phyloP scores from a whole-genome alignment of 2,888 invertebrate genomes.

The Lasiommata megera region DNA sequence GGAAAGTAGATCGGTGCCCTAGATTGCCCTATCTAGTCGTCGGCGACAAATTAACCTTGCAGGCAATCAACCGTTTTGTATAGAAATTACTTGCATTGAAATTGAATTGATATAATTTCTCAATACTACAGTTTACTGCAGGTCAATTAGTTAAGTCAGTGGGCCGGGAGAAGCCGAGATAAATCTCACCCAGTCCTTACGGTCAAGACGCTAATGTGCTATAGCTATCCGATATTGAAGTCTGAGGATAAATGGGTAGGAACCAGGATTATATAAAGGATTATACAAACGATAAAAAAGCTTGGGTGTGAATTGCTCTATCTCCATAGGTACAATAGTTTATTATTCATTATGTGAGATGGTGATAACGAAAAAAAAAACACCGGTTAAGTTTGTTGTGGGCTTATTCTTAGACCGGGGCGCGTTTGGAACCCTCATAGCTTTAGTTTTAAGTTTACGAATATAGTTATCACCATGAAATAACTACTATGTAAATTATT shows the following conservation, averaged over 20 bases:
- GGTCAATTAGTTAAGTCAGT: conserved; percentile 19
- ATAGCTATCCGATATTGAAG: conserved; percentile 7
- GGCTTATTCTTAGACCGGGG: too few species aligned
- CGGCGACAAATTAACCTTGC: conserved; percentile 67
- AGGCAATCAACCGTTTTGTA: conserved; percentile 70
- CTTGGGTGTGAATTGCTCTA: too few species aligned
- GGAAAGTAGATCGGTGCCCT: conserved; percentile 74
- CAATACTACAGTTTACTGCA: conserved; percentile 39
- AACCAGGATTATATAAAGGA: background rate
- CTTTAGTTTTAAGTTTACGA: too few species aligned
- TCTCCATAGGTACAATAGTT: too few species aligned
- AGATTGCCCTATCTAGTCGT: conserved; percentile 72
- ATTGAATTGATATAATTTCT: conserved; percentile 66
- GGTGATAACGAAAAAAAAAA: too few species aligned
- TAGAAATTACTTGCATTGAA: conserved; percentile 59
- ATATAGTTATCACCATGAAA: too few species aligned
- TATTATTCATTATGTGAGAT: too few species aligned
- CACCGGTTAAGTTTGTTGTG: too few species aligned
- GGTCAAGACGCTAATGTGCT: conserved; percentile 15
- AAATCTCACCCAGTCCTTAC: conserved; percentile 19
- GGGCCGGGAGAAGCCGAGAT: conserved; percentile 13
- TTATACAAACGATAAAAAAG: too few species aligned
- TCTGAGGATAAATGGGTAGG: conserved; percentile 1
- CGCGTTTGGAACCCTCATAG: too few species aligned
- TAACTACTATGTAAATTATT: too few species aligned